These are phyloP conservation scores for Temnothorax unifasciatus DNA, from an alignment of 2,888 invertebrate genomes.

Conservation along the genomic window DNA sequence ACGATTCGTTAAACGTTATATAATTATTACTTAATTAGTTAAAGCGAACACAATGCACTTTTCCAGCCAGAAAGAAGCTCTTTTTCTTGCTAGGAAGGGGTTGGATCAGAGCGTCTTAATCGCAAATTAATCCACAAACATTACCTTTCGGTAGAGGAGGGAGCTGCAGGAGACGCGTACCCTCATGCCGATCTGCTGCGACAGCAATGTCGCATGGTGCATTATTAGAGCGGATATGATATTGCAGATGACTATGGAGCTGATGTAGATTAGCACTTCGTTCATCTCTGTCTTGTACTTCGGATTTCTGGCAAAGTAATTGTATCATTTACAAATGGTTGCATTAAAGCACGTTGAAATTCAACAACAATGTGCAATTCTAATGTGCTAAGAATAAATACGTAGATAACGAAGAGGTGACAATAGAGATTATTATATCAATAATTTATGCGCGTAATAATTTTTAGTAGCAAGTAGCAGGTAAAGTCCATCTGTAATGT, in stretches of 20 bases:
- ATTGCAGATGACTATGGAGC: constrained; percentile 84
- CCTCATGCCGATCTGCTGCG: constrained; percentile 88
- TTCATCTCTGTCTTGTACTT: constrained; percentile 86
- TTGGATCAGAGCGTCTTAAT: background rate
- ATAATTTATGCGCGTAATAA: background rate
- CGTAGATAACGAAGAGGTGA: too few species aligned
- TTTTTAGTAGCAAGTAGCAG: background rate
- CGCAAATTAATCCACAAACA: background rate
- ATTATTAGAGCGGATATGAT: constrained; percentile 82
- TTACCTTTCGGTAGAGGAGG: constrained; percentile 90
- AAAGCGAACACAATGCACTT: background rate
- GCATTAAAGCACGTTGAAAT: background rate
- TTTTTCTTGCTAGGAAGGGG: background rate
- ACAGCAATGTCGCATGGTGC: constrained; percentile 85
- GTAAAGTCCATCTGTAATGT: background rate
- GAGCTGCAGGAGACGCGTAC: constrained; percentile 90
- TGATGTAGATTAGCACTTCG: constrained; percentile 87
- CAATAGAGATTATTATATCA: background rate
- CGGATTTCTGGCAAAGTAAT: constrained; percentile 75
- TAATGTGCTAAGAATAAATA: too few species aligned
- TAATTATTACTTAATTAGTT: background rate
- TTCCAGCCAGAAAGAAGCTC: background rate
- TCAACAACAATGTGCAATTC: too few species aligned
- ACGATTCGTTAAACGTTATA: too few species aligned
- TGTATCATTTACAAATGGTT: too few species aligned